Percentiles rank a stretch among this genome's conserved stretches.
These are phyloP conservation scores for Macrosoma leucophasiata DNA, from an alignment of 2,888 invertebrate genomes.

Conservation along the genomic window DNA sequence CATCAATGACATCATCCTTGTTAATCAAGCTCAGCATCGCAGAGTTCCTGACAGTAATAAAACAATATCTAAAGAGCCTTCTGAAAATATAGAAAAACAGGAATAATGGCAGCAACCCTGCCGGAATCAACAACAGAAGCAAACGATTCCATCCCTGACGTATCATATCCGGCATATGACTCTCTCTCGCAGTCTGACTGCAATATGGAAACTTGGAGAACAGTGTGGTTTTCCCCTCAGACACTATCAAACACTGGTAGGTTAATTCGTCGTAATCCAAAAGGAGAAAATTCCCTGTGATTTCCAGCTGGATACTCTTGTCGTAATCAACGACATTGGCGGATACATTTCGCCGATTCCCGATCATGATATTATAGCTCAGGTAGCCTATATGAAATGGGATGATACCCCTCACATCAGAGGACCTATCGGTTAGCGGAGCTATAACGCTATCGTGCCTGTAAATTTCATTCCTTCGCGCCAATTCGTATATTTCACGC, in stretches of 20 bases:
- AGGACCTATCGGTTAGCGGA: neutral
- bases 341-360: slow-evolving; percentile 28
- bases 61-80: slow-evolving; percentile 76
- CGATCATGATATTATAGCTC: slow-evolving; percentile 35
- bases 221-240: slow-evolving; percentile 29
- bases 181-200: slow-evolving; percentile 24
- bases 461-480: slow-evolving; percentile 24
- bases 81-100: slow-evolving; percentile 39
- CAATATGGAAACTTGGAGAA: slow-evolving; percentile 37
- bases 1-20: slow-evolving; percentile 47
- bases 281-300: slow-evolving; percentile 36
- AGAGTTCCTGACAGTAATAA: slow-evolving; percentile 74
- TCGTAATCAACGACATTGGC: slow-evolving; percentile 18
- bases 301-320: slow-evolving; percentile 21
- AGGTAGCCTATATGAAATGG: slow-evolving; percentile 37
- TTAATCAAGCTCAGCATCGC: slow-evolving; percentile 71
- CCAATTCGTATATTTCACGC: slow-evolving; percentile 65
- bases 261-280: slow-evolving; percentile 35
- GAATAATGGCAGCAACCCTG: slow-evolving; percentile 32
- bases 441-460: slow-evolving; percentile 5
- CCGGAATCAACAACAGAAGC: slow-evolving; percentile 35
- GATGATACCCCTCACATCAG: neutral
- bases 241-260: slow-evolving; percentile 39
- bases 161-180: slow-evolving; percentile 17
- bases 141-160: slow-evolving; percentile 29